These are phyloP conservation scores for Lissonota sp. DNA, from an alignment of 2,888 invertebrate genomes.

Conservation along the genomic window DNA sequence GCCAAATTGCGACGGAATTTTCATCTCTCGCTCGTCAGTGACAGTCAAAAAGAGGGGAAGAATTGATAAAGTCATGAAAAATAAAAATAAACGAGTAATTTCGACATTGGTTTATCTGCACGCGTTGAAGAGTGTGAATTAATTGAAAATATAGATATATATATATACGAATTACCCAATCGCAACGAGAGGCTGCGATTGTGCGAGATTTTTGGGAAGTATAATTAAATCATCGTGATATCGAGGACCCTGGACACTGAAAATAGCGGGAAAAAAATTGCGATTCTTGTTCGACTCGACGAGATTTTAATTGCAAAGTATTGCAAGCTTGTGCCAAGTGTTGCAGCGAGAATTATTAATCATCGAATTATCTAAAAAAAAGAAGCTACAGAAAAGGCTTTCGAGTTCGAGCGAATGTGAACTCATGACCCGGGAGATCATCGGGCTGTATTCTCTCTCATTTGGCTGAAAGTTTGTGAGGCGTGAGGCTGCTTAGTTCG, in stretches of 20 bases:
- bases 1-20: constrained; percentile 8
- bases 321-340: constrained; percentile 12
- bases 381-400: constrained; percentile 64
- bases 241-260: constrained; percentile 8
- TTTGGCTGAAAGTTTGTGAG: constrained; percentile 38
- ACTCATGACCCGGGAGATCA: constrained; percentile 72
- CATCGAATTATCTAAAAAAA: constrained; percentile 64
- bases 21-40: constrained; percentile 1
- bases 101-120: constrained; percentile 50
- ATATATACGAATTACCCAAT: constrained; percentile 15
- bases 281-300: constrained; percentile 14
- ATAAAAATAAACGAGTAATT: constrained; percentile 14
- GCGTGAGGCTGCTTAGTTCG: constrained; percentile 64
- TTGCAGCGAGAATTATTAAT: constrained; percentile 64
- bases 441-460: constrained; percentile 43
- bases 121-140: constrained; percentile 37
- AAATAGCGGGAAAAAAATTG: constrained; percentile 24
- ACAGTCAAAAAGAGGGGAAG: constrained; percentile 5
- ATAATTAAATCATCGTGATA: constrained; percentile 59
- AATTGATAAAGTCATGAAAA: background rate
- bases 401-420: constrained; percentile 75
- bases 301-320: background rate
- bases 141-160: constrained; percentile 40
- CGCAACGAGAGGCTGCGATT: constrained; percentile 45
- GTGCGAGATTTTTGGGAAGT: constrained; percentile 42